Percentiles rank a stretch among this genome's conserved stretches.
phyloP scores from a whole-genome alignment of 1,140 invertebrate species.

The Parapsyche elsis region DNA sequence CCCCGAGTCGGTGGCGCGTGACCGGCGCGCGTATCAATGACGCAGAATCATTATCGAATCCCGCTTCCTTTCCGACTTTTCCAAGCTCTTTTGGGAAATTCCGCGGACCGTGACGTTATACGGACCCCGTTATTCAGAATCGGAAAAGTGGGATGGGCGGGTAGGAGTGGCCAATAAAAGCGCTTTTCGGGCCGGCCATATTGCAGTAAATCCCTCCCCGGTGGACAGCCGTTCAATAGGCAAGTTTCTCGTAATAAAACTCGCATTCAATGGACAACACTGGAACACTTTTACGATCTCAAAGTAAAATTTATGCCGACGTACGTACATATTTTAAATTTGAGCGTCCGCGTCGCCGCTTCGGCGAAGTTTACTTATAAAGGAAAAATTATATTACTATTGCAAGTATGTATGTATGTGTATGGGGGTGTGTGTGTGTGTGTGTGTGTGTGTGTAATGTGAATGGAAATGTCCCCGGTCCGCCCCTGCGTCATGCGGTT shows the following conservation, averaged over 20 bases:
- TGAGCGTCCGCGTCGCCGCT: background rate
- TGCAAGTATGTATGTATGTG: background rate
- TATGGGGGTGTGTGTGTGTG: background rate
- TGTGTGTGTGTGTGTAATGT: background rate
- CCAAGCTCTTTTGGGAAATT: background rate
- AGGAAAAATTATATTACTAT: too few relatives aligned
- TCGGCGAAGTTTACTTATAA: background rate
- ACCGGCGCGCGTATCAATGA: conserved; percentile 35
- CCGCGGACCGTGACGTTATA: conserved; percentile 9
- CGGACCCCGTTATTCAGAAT: background rate
- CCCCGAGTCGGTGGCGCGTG: conserved; percentile 26
- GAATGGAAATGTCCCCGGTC: background rate
- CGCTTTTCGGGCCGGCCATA: background rate
- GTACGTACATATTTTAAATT: conserved; percentile 28
- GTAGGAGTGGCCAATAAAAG: background rate
- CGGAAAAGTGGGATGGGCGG: too few relatives aligned
- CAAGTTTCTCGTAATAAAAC: conserved; percentile 18
- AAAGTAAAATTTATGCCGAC: conserved; percentile 32
- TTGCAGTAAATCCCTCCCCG: conserved; percentile 16
- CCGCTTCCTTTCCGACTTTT: conserved; percentile 29
- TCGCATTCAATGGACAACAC: conserved; percentile 9
- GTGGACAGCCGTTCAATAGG: conserved; percentile 21
- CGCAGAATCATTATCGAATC: conserved; percentile 37
- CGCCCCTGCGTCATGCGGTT: background rate
- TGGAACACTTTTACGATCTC: conserved; percentile 27